Percentiles rank a stretch among this genome's conserved stretches.
phyloP scores from a whole-genome alignment of 2,888 invertebrate species.

The Meliscaeva auricollis region DNA sequence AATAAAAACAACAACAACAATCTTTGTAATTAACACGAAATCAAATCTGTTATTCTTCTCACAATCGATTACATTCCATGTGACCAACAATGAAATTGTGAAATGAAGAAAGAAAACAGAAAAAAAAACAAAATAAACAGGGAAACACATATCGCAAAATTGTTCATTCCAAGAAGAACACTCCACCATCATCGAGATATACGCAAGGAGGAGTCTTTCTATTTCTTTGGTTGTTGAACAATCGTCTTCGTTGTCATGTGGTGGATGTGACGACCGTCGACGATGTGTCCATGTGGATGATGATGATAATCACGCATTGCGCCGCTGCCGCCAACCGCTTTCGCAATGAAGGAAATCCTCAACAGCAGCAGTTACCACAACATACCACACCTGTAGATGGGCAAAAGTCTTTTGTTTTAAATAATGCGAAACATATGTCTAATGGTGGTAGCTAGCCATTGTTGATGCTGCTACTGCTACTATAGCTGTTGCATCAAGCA shows the following conservation, averaged over 20 bases:
- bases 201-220: conserved; percentile 17
- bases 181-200: neutral
- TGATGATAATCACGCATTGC: conserved; percentile 71
- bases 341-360: conserved; percentile 70
- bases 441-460: conserved; percentile 71
- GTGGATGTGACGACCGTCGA: conserved; percentile 32
- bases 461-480: conserved; percentile 40
- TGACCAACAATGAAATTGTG: conserved; percentile 33
- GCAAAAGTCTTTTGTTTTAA: conserved; percentile 76
- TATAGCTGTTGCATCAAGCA: conserved; percentile 32
- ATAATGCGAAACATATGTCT: conserved; percentile 76
- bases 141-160: conserved; percentile 56
- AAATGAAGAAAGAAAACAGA: conserved; percentile 10
- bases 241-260: conserved; percentile 46
- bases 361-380: conserved; percentile 23
- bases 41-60: conserved; percentile 70
- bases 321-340: conserved; percentile 52
- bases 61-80: conserved; percentile 74
- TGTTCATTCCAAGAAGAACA: conserved; percentile 64
- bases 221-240: conserved; percentile 32
- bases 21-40: conserved; percentile 75
- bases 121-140: conserved; percentile 35
- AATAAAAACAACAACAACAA: neutral
- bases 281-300: conserved; percentile 55
- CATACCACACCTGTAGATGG: conserved; percentile 76